Base-by-base conservation (phyloP, 2,888 invertebrate genomes). In the Drosophila algonquin region DNA sequence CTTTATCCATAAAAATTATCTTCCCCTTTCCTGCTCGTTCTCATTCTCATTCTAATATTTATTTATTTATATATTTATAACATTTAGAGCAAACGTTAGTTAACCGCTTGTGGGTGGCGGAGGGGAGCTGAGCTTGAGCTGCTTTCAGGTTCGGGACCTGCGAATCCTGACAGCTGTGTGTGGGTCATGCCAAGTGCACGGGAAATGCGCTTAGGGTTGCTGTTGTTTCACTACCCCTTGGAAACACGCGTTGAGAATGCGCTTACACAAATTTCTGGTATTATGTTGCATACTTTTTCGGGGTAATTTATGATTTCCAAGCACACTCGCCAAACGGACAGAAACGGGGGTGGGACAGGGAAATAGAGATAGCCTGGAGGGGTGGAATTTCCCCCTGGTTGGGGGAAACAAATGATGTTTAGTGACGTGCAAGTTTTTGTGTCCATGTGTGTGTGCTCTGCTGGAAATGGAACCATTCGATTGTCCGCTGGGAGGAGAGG, bases 401-500 rank as follows among this genome's bases (percentile, higher is more conserved):
- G 67, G 78, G 71, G 72, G 75, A 89, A 79, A 85, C 87, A 87
- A 85, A 89, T 85, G 85, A 85, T 85, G 85, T 87, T 80, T 74
- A 89, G 88, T 85, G 88, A 85, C 88, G 85, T 80, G 85, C 87
- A 79, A 78, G 82, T 89, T 87, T 84, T 85, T 67, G 78, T 76
- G 67, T 58, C 78, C 78, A 77, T 76, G 75, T 80, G 76, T 21
- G 21, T 21, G 2, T 78, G 65, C 40, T 68, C 68, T 83, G 78
- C 76, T 84, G 81, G 73, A 87, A 83, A 87, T 87, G 78, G 68
- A 84, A 87, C 71, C 78, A 80, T 76, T 80, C 69, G 62, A 73
- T 60, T 63, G 48, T 63, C 61, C 55, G 44, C 51, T 55, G 62
- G 35, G 47, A 56, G 46, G 54, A 27, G 1, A 6, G 27, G 6